phyloP scores from a whole-genome alignment of 53 echinoderm and acorn worm genomes.

The Paelopatides confundens region DNA sequence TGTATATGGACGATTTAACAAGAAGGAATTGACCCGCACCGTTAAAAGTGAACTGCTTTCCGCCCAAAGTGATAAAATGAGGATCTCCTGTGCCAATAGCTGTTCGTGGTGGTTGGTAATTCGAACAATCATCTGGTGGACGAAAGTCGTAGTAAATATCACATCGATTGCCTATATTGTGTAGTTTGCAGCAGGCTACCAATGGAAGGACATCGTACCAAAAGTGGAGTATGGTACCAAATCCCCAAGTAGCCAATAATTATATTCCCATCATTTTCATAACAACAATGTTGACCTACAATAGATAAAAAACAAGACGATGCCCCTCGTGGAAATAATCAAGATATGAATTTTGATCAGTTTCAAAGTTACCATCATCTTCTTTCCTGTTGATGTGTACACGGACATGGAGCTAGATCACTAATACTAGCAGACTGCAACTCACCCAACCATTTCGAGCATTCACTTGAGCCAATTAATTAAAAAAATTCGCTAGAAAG shows the following conservation, averaged over 20 bases:
- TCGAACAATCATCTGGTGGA: constrained; percentile 69
- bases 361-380: constrained; percentile 41
- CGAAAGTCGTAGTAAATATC: constrained; percentile 58
- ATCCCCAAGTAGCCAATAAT: constrained; percentile 42
- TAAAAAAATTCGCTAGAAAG: neutral
- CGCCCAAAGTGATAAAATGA: constrained; percentile 62
- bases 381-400: constrained; percentile 33
- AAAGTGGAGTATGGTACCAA: constrained; percentile 19
- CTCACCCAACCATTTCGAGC: no score
- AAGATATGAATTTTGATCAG: neutral
- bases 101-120: constrained; percentile 62
- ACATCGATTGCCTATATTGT: constrained; percentile 14
- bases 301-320: constrained; percentile 31
- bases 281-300: constrained; percentile 68
- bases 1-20: constrained; percentile 42
- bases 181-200: constrained; percentile 55
- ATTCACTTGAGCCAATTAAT: neutral
- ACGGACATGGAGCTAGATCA: constrained; percentile 49
- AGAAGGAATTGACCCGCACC: constrained; percentile 75
- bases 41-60: constrained; percentile 66
- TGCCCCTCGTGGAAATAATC: constrained; percentile 52
- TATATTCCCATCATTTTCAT: constrained; percentile 49
- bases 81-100: constrained; percentile 68
- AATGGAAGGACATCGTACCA: constrained; percentile 65
- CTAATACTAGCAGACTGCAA: no score